These are phyloP conservation scores for Ictalurus furcatus DNA, from an alignment of 2,113 vertebrate genomes.

Conservation along the genomic window DNA sequence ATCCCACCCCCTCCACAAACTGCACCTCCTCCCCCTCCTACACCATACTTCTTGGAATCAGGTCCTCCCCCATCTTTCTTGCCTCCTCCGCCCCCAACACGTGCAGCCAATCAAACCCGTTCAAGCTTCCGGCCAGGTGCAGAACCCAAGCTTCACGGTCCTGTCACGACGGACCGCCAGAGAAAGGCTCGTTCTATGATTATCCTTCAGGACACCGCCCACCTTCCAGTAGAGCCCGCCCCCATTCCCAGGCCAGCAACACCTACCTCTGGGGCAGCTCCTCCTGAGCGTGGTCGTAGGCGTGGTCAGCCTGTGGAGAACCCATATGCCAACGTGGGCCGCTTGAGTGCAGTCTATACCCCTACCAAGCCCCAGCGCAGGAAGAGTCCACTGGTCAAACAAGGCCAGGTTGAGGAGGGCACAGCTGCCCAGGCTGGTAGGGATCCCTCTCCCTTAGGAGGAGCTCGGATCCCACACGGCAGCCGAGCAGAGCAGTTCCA, in stretches of 20 bases:
- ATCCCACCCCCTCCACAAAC: constrained; percentile 93
- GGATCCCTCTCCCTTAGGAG: constrained; percentile 80
- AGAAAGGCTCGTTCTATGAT: constrained; percentile 96
- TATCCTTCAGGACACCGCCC: constrained; percentile 88
- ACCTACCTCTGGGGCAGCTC: constrained; percentile 72
- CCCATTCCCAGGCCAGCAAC: constrained; percentile 69
- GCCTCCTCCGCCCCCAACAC: constrained; percentile 85
- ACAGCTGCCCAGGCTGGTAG: constrained; percentile 57
- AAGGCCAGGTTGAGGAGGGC: constrained; percentile 87
- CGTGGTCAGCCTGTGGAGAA: constrained; percentile 86
- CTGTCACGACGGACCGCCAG: constrained; percentile 83
- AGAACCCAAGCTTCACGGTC: constrained; percentile 86
- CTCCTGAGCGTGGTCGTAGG: constrained; percentile 81
- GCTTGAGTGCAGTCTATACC: constrained; percentile 83
- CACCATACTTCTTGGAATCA: constrained; percentile 85
- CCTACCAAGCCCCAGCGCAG: constrained; percentile 94
- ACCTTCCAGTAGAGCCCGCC: constrained; percentile 74
- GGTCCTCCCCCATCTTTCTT: constrained; percentile 91
- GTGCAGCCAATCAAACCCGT: constrained; percentile 84
- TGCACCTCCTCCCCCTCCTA: constrained; percentile 88
- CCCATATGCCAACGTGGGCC: constrained; percentile 95
- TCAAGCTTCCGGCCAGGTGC: constrained; percentile 94
- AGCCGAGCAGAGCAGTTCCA: constrained; percentile 83
- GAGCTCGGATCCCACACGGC: constrained; percentile 72
- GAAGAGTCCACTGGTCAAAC: constrained; percentile 96